phyloP scores from a whole-genome alignment of 2,797 vertebrate species.

The Geotrypetes seraphini region DNA sequence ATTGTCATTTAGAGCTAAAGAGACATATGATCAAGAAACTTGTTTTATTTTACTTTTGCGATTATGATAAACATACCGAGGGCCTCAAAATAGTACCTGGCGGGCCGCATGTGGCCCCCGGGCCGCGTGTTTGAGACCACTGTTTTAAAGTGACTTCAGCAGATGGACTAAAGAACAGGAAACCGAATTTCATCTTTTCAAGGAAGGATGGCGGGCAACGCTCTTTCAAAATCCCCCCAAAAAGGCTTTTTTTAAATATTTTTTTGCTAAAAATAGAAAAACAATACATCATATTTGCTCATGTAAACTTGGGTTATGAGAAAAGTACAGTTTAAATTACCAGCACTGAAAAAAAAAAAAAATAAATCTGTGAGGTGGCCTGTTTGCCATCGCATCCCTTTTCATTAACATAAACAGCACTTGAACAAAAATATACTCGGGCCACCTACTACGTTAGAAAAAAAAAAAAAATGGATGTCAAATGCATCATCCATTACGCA shows the following conservation, averaged over 20 bases:
- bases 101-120: no score
- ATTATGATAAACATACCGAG: no score
- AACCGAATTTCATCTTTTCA: not conserved
- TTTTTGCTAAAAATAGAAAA: conserved; percentile 44
- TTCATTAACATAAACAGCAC: conserved; percentile 87
- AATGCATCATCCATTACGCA: no score
- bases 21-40: no score
- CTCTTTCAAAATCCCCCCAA: not conserved
- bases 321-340: conserved; percentile 42
- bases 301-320: conserved; percentile 42
- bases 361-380: conserved; percentile 62
- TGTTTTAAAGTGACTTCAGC: not conserved
- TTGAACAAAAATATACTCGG: conserved; percentile 88
- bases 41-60: no score
- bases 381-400: conserved; percentile 85
- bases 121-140: no score
- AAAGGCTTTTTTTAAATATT: no score
- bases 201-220: no score
- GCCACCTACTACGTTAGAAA: conserved; percentile 79
- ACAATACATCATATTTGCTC: conserved; percentile 19
- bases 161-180: not conserved
- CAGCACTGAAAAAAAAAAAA: conserved; percentile 41
- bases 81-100: no score
- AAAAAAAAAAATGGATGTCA: conserved; percentile 59
- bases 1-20: no score